Percentiles rank a stretch among this genome's conserved stretches.
Evolutionary conservation across 1,140 invertebrate species (phyloP).

Genomic region (Pachyrhynchus sulphureomaculatus): DNA sequence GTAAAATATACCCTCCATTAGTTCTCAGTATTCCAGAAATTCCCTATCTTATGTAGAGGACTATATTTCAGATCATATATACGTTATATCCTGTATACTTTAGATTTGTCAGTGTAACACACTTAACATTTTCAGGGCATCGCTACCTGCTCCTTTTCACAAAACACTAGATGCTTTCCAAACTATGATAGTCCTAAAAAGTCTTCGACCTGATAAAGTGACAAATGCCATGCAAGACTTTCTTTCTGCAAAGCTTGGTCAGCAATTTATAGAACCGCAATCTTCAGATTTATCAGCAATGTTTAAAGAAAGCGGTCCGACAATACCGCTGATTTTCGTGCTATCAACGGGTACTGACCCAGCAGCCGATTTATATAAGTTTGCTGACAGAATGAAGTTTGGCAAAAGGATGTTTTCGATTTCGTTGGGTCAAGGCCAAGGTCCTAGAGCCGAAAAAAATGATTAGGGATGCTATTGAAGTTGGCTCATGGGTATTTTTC

Average conservation of each 20-base stretch:
- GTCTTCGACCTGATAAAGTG: constrained; percentile 72
- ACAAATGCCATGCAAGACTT: constrained; percentile 69
- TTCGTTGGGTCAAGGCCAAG: constrained; percentile 74
- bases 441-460: constrained; percentile 64
- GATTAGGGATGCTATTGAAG: constrained; percentile 60
- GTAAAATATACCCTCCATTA: too few species aligned
- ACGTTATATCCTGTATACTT: too few species aligned
- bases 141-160: constrained; percentile 61
- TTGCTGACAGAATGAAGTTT: constrained; percentile 65
- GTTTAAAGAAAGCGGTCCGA: constrained; percentile 65
- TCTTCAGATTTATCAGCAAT: constrained; percentile 63
- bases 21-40: too few species aligned
- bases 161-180: constrained; percentile 63
- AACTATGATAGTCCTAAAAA: constrained; percentile 69
- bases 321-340: constrained; percentile 67
- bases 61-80: too few species aligned
- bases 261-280: constrained; percentile 67
- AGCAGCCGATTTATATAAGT: constrained; percentile 62
- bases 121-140: constrained; percentile 46
- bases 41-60: too few species aligned
- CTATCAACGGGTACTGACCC: constrained; percentile 73
- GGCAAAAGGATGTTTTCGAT: constrained; percentile 62
- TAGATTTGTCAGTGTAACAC: background rate
- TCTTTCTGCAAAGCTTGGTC: constrained; percentile 60
- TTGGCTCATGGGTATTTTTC: constrained; percentile 67